Percentiles rank a stretch among this genome's conserved stretches.
These are phyloP conservation scores for Remorina albescens DNA, from an alignment of 2,797 vertebrate species.

Conservation along the genomic window DNA sequence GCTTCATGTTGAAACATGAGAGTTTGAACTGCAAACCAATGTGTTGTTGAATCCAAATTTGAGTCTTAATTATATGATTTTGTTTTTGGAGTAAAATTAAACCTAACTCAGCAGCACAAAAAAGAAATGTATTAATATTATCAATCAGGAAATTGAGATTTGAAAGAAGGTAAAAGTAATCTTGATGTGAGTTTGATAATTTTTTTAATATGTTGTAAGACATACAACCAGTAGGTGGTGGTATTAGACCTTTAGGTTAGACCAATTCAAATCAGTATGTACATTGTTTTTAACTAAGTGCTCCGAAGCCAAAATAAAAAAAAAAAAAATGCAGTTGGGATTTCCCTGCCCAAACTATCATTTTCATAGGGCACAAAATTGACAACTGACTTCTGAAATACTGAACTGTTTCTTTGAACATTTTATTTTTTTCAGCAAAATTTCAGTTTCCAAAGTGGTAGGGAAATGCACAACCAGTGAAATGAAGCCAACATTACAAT, in stretches of 20 bases:
- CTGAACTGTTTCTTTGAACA: neutral
- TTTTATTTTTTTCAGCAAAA: slow-evolving; percentile 30
- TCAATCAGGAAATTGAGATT: too few relatives aligned
- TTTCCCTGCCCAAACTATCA: neutral
- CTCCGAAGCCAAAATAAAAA: too few relatives aligned
- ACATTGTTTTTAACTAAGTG: neutral
- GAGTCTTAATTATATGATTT: too few relatives aligned
- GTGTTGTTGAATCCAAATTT: too few relatives aligned
- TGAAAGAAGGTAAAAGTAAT: neutral
- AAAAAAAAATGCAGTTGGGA: neutral
- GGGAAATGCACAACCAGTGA: slow-evolving; percentile 18
- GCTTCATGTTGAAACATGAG: too few relatives aligned
- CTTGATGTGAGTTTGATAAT: too few relatives aligned
- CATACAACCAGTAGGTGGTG: slow-evolving; percentile 47
- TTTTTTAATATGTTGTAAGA: too few relatives aligned
- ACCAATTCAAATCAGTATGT: neutral
- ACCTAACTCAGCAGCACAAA: too few relatives aligned
- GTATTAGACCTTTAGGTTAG: neutral
- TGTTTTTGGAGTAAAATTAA: neutral
- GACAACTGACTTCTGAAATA: neutral
- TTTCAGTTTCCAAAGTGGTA: slow-evolving; percentile 10
- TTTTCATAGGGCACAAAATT: neutral
- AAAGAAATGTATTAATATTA: too few relatives aligned
- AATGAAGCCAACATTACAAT: slow-evolving; percentile 20
- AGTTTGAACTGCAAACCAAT: too few relatives aligned